Percentiles rank a stretch among this genome's conserved stretches.
phyloP scores from a whole-genome alignment of 2,113 vertebrate species.

The Rhinolophus ferrumequinum region DNA sequence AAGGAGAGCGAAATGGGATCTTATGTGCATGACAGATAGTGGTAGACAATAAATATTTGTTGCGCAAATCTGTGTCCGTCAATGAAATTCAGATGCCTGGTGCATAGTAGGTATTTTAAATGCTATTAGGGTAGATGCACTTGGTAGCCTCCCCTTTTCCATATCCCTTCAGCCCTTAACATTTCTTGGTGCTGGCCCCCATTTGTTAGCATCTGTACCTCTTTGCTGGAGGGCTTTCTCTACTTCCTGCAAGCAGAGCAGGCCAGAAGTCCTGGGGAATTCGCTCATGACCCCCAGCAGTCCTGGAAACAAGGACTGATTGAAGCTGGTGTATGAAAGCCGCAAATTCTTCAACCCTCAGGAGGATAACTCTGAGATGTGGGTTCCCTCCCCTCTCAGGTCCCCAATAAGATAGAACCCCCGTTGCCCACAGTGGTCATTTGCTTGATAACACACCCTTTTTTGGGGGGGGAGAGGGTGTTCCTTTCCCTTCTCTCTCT shows the following conservation, averaged over 20 bases:
- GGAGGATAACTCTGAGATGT: background rate
- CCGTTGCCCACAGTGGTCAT: background rate
- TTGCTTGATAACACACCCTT: background rate
- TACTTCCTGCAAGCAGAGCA: accelerated
- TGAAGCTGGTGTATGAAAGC: background rate
- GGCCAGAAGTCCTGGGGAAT: no score
- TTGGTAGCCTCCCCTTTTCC: background rate
- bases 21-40: background rate
- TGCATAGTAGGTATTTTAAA: background rate
- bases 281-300: no score
- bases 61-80: background rate
- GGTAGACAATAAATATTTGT: background rate
- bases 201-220: background rate
- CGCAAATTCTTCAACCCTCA: background rate
- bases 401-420: background rate
- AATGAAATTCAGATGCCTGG: background rate
- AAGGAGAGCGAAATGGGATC: no score
- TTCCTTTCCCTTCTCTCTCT: background rate
- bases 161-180: background rate
- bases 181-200: background rate
- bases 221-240: background rate
- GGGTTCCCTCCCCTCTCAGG: no score
- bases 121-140: background rate
- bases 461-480: background rate
- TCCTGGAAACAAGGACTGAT: background rate